Evolutionary conservation across 2,888 invertebrate genomes (phyloP).

Genomic region (Spodoptera picta): DNA sequence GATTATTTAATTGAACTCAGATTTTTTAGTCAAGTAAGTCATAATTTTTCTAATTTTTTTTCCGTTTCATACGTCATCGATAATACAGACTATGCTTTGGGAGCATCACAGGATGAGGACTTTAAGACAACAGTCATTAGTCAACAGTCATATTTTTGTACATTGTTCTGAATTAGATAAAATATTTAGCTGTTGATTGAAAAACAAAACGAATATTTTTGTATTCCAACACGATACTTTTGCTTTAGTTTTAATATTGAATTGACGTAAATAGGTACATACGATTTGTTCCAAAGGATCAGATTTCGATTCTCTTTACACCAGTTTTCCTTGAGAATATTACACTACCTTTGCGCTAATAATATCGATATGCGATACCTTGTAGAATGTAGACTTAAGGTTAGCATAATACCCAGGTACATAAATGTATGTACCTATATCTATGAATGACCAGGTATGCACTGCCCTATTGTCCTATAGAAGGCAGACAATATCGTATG

Average conservation of each 20-base stretch:
- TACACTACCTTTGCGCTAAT: constrained; percentile 39
- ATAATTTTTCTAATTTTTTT: too few species aligned
- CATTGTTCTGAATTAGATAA: too few species aligned
- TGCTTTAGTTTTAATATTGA: not conserved
- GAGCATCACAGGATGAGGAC: too few species aligned
- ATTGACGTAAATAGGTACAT: not conserved
- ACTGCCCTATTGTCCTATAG: constrained; percentile 44
- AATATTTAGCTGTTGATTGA: too few species aligned
- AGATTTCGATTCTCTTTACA: constrained; percentile 39
- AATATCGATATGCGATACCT: constrained; percentile 51
- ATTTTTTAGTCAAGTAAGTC: too few species aligned
- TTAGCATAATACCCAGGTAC: constrained; percentile 19
- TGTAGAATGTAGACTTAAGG: constrained; percentile 51
- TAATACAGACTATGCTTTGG: too few species aligned
- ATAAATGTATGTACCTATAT: constrained; percentile 23
- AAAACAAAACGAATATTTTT: too few species aligned
- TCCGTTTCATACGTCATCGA: too few species aligned
- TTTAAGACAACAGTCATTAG: too few species aligned
- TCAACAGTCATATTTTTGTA: too few species aligned
- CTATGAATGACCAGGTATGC: constrained; percentile 17
- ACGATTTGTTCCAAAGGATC: constrained; percentile 22
- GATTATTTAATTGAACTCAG: too few species aligned
- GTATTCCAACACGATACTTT: not conserved
- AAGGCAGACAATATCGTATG: constrained; percentile 33
- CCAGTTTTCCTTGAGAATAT: constrained; percentile 51